Evolutionary conservation across 2,113 vertebrate species (phyloP), one percentile per base, ranked within the genome.

Genomic region (Pygoscelis adeliae): DNA sequence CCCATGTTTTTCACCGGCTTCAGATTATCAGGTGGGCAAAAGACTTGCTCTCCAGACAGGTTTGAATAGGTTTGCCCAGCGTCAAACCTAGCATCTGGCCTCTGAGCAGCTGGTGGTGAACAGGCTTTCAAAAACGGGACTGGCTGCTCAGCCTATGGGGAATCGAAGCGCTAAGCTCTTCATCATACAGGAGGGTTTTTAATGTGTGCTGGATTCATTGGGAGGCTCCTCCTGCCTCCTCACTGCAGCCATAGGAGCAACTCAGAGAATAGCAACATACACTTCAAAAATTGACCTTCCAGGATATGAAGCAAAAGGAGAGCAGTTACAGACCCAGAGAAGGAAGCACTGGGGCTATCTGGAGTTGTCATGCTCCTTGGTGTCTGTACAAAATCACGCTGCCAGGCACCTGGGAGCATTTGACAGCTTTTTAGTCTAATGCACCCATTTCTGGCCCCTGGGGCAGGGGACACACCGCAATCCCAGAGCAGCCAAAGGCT

Each of bases 1-100:
- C 49, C 49, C 3, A 0, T 19, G 27, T 26, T 55, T 76, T 53
- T 12, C 46, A 53, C 25, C 0, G 1, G 5, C n/a, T 62, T 61
- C 58, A 27, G 23, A 0, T 74, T 34, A 16, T 6, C 44, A 26
- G 8, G 25, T 1, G 4, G 21, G 44, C 15, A 30, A 10, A 83
- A 38, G 26, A n/a, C 55, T 44, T 38, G 30, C 49, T 63, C 34
- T 61, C n/a, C 86, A 52, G 69, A 22, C 29, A 50, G 44, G 36
- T 71, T 62, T 92, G 73, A 19, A 17, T 1, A 20, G 34, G 30
- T 85, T 83, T 80, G 56, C 13, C 21, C 13, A 1, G 19, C 49
- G 42, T 66, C 53, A 73, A 58, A 77, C 5, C 15, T 53, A 46
- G 20, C 8, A 9, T 8, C 17, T n/a, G 50, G 10, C 13, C 74